Percentiles rank a stretch among this genome's conserved stretches.
These are phyloP conservation scores for Syrrhaptes paradoxus DNA, from an alignment of 2,113 vertebrate species.

Conservation along the genomic window DNA sequence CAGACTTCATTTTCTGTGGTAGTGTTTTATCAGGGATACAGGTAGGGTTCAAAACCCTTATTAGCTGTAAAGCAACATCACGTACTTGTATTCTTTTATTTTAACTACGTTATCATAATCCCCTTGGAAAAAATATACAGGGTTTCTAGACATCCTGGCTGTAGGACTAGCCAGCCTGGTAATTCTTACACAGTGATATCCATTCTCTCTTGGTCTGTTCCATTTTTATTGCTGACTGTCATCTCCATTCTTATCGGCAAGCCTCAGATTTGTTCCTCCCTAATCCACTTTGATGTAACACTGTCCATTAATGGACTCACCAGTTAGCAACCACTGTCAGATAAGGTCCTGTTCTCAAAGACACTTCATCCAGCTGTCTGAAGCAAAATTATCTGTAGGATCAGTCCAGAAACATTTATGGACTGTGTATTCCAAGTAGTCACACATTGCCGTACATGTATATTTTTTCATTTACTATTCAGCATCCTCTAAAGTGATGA, in stretches of 20 bases:
- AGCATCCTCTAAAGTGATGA: not conserved
- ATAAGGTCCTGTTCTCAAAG: not conserved
- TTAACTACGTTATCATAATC: not conserved
- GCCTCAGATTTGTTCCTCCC: not conserved
- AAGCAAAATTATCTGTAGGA: not conserved
- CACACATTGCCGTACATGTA: fast-evolving
- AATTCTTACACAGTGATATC: not conserved
- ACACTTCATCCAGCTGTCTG: not conserved
- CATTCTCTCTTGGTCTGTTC: not conserved
- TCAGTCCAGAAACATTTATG: not conserved
- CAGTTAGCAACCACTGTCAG: not conserved
- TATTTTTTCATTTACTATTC: not conserved
- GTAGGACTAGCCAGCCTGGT: not conserved
- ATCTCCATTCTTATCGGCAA: not conserved
- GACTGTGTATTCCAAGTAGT: not conserved
- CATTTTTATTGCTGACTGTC: not conserved
- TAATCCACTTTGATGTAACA: not conserved
- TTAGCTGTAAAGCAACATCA: not conserved
- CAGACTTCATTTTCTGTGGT: fast-evolving
- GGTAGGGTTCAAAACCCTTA: not conserved
- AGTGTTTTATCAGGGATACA: not conserved
- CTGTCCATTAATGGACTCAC: not conserved
- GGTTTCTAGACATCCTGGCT: not conserved
- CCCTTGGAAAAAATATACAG: not conserved
- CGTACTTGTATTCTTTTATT: not conserved